Evolutionary conservation across 2,797 vertebrate species (phyloP), one percentile per base, ranked within the genome.

Genomic region (Sciurus carolinensis): DNA sequence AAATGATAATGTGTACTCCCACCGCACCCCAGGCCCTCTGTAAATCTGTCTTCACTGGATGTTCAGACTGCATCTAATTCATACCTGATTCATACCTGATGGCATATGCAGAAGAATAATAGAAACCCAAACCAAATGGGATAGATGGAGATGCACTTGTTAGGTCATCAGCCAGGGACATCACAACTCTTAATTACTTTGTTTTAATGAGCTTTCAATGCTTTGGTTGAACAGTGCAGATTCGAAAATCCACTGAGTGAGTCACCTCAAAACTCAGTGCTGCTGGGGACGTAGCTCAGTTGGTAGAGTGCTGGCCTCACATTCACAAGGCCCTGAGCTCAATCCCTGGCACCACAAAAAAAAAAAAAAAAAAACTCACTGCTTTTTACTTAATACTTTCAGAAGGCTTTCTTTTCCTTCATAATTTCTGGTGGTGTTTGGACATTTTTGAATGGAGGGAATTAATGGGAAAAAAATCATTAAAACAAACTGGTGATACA

Each of bases 1-100:
- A 98, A 98, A 97, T 97, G 97, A 98, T 98, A 98, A 98, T 96
- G 84, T 87, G 87, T 92, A 95, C 57, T n/a, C 90, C 83, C 75
- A 92, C 97, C 93, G 98, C 88, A 96, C 95, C 83, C 66, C 64
- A 96, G 95, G 97, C 91, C 93, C 67, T 66, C n/a, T 96, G 96
- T 97, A 95, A 97, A 9, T 97, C 71, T 93, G 36, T 83, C 44
- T 80, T 97, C 86, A 79, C 66, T 97, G 91, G 62, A 86, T 94
- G 88, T 91, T 97, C 82, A 72, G 92, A 97, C 54, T 91, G 57
- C 44, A 92, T 95, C 96, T 98, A 94, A 97, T 98, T 97, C 97
- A 91, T 92, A 97, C 44, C 44, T 44, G 44, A 44, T 44, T 44
- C 44, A 44, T 1, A 44, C 71, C 83, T 64, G 57, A 97, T 96